Evolutionary conservation across 64 coral and sea anemone genomes (phyloP), one percentile per base, ranked within the genome.

Genomic region (Porites australiensis): DNA sequence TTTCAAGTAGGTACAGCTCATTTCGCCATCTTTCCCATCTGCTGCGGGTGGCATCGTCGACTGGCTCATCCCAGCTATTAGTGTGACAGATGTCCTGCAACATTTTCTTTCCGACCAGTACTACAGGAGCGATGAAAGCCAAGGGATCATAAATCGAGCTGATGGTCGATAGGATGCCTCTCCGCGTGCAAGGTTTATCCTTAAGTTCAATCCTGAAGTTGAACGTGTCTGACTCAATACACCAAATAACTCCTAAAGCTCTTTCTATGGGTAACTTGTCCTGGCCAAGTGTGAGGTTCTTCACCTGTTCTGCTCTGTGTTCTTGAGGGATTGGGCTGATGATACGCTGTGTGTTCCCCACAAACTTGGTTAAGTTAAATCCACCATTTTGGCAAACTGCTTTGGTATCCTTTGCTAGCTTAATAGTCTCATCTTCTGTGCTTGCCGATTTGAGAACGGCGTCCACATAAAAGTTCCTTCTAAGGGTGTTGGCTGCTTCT

Each of bases 281-380:
- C 61, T 89, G 87, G 46, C 73, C 90, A 8, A 92, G 23, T 13
- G 50, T 44, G 20, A 92, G 70, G 68, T 64, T 73, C 83, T 88
- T 93, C 13, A 88, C 55, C 0, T 79, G 71, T 61, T 78, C 83
- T 18, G 79, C 79, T 76, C 90, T 85, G 45, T 84, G 20, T 47
- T 91, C 79, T 75, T 83, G 22, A 71, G 89, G 64, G 18, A 91
- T 48, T 18, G 89, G 61, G 20, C 44, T 58, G 21, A 91, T 82
- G 61, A 84, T 83, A 8, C 54, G 0, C 21, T 83, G 66, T 5
- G 64, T 91, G 57, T 91, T 91, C 16, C 79, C 79, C 2, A 91
- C 79, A 75, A 90, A 90, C 76, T 90, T 80, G 61, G 87, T 89
- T 46, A 89, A 76, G 53, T 89, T 89, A 52, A 90, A 80, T 63